Evolutionary conservation across 2,888 invertebrate species (phyloP).

Genomic region (Tenthredo mesomela): DNA sequence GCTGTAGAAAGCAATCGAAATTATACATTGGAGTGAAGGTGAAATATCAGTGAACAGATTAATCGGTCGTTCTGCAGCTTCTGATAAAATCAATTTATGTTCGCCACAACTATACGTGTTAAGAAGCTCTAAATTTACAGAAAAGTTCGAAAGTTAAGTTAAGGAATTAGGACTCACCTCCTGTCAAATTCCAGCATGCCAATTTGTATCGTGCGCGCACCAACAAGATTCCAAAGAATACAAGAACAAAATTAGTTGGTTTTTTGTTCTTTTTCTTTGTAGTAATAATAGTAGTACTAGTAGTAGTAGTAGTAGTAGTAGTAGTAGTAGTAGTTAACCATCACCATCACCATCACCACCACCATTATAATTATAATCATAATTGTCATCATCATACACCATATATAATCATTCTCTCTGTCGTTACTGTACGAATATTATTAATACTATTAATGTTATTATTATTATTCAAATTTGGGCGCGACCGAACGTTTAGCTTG

Average conservation of each 20-base stretch:
- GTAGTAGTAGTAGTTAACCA: conserved; percentile 69
- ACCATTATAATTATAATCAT: background rate
- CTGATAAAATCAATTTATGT: conserved; percentile 14
- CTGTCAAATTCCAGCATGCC: conserved; percentile 77
- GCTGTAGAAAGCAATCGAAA: background rate
- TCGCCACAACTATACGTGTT: conserved; percentile 10
- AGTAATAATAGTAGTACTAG: background rate
- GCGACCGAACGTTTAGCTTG: background rate
- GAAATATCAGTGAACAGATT: background rate
- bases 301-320: background rate
- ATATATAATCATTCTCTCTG: background rate
- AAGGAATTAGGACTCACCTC: conserved; percentile 76
- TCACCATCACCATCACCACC: conserved; percentile 72
- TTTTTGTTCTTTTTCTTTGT: background rate
- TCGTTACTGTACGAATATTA: background rate
- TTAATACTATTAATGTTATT: background rate
- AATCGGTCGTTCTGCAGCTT: background rate
- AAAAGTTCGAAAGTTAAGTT: conserved; percentile 51
- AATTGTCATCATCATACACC: background rate
- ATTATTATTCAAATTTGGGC: background rate
- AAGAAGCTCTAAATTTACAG: conserved; percentile 20
- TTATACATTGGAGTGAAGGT: background rate
- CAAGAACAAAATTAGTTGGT: conserved; percentile 76
- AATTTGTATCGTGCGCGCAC: conserved; percentile 76
- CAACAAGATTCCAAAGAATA: conserved; percentile 78